A percentile compares a stretch with the other conserved stretches of the same genome.
Conservation (phyloP, 35 echinoderm and acorn worm species). For the Apostichopus japonicus region DNA sequence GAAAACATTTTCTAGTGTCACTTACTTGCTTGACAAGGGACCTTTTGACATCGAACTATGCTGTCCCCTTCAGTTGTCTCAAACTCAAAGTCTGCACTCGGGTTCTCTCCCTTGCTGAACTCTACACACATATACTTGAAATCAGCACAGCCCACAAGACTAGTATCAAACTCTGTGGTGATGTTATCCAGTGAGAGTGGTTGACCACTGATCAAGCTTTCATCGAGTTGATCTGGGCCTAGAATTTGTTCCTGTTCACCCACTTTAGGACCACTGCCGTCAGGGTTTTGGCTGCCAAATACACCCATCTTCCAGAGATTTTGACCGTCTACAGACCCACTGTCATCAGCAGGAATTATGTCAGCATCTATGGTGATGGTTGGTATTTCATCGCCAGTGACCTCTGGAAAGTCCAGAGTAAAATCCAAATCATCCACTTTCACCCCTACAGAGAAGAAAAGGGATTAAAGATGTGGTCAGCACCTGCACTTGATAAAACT, state of each 20-base stretch:
- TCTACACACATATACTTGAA: slow-evolving; percentile 79
- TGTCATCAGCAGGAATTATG: slow-evolving; percentile 70
- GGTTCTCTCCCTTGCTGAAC: slow-evolving; percentile 58
- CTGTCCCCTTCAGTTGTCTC: slow-evolving; percentile 25
- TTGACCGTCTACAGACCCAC: slow-evolving; percentile 46
- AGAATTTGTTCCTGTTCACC: slow-evolving; percentile 75
- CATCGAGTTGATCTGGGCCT: slow-evolving; percentile 28
- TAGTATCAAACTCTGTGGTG: slow-evolving; percentile 56
- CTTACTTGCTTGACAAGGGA: slow-evolving; percentile 47
- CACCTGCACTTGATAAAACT: slow-evolving; percentile 3
- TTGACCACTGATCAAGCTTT: slow-evolving; percentile 43
- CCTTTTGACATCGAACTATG: slow-evolving; percentile 43
- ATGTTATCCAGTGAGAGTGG: slow-evolving; percentile 18
- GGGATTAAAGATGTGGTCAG: no score
- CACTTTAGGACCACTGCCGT: slow-evolving; percentile 81
- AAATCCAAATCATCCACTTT: slow-evolving; percentile 46
- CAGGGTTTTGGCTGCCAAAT: slow-evolving; percentile 77
- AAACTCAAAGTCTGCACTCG: slow-evolving; percentile 60
- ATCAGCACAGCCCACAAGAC: slow-evolving; percentile 60
- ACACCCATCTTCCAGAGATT: slow-evolving; percentile 85
- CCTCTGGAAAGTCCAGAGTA: slow-evolving; percentile 42
- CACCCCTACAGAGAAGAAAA: slow-evolving; percentile 18
- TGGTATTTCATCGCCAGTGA: slow-evolving; percentile 6
- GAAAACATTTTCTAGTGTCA: no score
- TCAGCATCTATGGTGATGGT: slow-evolving; percentile 67